Evolutionary conservation across 2,113 vertebrate species (phyloP).

Genomic region (Vidua macroura): DNA sequence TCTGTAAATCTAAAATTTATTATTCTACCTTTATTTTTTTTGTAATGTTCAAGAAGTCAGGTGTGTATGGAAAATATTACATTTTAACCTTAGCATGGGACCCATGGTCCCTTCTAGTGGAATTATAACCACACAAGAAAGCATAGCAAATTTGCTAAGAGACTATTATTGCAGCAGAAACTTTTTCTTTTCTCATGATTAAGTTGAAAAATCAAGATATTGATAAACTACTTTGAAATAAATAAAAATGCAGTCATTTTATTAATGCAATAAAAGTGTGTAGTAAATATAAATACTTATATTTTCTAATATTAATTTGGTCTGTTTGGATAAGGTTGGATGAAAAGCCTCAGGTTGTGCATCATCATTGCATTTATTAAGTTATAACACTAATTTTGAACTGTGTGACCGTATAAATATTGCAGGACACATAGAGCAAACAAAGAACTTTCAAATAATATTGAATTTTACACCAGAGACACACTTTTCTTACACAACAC

Average conservation of each 20-base stretch:
- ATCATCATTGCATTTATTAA: neutral
- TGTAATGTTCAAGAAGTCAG: neutral
- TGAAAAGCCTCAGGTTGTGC: neutral
- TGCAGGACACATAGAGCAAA: neutral
- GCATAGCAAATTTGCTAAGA: neutral
- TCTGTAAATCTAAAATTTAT: neutral
- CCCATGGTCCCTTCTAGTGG: neutral
- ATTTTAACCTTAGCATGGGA: neutral
- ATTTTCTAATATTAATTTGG: neutral
- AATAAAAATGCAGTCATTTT: neutral
- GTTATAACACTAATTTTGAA: neutral
- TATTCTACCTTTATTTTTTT: neutral
- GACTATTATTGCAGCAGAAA: neutral
- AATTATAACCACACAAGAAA: neutral
- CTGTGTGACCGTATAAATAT: neutral
- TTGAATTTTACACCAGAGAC: neutral
- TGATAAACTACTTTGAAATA: neutral
- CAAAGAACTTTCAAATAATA: neutral
- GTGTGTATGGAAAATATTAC: neutral
- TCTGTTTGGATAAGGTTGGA: neutral
- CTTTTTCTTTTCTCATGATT: neutral
- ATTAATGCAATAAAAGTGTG: neutral
- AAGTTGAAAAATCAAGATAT: neutral
- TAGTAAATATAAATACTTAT: neutral
- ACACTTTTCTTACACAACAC: neutral